Conservation (phyloP, 2,888 invertebrate genomes). For the Quadroppia sp. region DNA sequence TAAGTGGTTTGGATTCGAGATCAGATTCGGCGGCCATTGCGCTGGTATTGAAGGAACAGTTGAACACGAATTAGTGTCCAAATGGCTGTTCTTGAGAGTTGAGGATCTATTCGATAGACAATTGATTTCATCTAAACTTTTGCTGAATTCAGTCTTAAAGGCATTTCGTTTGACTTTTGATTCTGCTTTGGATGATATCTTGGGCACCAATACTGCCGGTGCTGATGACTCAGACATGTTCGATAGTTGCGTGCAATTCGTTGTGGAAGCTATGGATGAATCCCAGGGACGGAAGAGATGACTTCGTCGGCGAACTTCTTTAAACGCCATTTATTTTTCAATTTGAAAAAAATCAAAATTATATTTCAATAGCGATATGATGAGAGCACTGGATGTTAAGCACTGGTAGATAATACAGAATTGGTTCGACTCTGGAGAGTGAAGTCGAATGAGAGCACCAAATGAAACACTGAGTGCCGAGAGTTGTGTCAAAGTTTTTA, state of each 20-base stretch:
- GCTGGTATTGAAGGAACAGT: not conserved
- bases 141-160: not conserved
- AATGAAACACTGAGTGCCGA: conserved; percentile 1
- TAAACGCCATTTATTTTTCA: conserved; percentile 44
- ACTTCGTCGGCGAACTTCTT: conserved; percentile 44
- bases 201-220: not conserved
- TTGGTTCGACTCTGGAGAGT: not conserved
- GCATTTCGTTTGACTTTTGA: not conserved
- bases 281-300: conserved; percentile 47
- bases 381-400: not conserved
- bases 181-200: not conserved
- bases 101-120: not conserved
- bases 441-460: not conserved
- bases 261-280: conserved; percentile 22
- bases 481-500: conserved; percentile 24
- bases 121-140: not conserved
- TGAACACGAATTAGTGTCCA: not conserved
- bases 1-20: not conserved
- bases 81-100: not conserved
- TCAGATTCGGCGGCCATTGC: not conserved
- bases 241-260: not conserved
- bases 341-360: not conserved
- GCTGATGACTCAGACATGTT: not conserved
- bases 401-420: not conserved
- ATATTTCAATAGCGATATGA: not conserved